Conservation (phyloP, 1,140 invertebrate species). For the Adelges cooleyi region DNA sequence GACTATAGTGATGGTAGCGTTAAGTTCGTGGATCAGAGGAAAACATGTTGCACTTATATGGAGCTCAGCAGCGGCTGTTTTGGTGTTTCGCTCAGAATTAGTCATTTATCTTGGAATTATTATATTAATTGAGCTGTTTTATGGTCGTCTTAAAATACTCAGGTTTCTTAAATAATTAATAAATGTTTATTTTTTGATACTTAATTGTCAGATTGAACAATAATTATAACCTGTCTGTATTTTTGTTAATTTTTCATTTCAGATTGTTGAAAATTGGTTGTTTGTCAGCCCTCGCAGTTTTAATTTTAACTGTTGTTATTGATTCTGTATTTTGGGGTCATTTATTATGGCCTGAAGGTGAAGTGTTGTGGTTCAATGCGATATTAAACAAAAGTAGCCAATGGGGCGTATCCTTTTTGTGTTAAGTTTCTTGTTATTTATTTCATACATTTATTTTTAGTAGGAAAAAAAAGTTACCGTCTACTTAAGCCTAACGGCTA, state of each 20-base stretch:
- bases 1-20: slow-evolving; percentile 72
- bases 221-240: neutral
- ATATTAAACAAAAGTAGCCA: slow-evolving; percentile 87
- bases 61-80: slow-evolving; percentile 69
- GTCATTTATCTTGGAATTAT: slow-evolving; percentile 77
- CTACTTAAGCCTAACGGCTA: too few relatives aligned
- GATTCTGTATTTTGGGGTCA: slow-evolving; percentile 92
- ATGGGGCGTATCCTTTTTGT: slow-evolving; percentile 92
- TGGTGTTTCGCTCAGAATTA: slow-evolving; percentile 87
- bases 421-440: too few relatives aligned
- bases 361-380: slow-evolving; percentile 94
- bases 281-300: slow-evolving; percentile 54
- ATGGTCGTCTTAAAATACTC: slow-evolving; percentile 41
- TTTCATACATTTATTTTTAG: too few relatives aligned
- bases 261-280: slow-evolving; percentile 60
- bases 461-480: too few relatives aligned
- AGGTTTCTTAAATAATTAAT: slow-evolving; percentile 36
- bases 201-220: neutral
- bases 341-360: slow-evolving; percentile 90
- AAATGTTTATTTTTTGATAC: too few relatives aligned
- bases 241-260: slow-evolving; percentile 37
- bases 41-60: slow-evolving; percentile 65
- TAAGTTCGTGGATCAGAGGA: slow-evolving; percentile 72
- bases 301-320: slow-evolving; percentile 61
- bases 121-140: slow-evolving; percentile 62